Evolutionary conservation across 1,140 invertebrate species (phyloP).

Genomic region (Luehdorfia chinensis): DNA sequence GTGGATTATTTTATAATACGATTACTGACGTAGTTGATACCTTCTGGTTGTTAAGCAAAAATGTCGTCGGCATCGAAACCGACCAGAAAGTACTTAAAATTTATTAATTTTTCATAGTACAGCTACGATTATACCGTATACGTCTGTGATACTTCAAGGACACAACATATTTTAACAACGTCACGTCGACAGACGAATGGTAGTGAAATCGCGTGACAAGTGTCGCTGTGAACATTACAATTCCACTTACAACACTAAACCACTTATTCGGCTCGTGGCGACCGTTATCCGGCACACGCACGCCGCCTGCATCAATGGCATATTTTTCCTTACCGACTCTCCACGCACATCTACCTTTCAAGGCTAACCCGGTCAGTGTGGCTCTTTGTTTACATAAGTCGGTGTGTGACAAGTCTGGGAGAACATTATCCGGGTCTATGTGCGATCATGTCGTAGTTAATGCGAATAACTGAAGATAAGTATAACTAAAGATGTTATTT

Average conservation of each 20-base stretch:
- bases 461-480: too few species aligned
- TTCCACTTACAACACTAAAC: conserved; percentile 68
- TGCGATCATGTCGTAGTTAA: neutral
- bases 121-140: too few species aligned
- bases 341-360: conserved; percentile 70
- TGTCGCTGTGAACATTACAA: conserved; percentile 61
- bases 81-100: too few species aligned
- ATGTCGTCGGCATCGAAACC: too few species aligned
- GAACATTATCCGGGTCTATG: conserved; percentile 17
- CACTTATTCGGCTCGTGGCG: conserved; percentile 67
- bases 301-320: conserved; percentile 70
- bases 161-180: conserved; percentile 42
- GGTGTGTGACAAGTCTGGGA: conserved; percentile 35
- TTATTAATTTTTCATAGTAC: too few species aligned
- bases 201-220: conserved; percentile 59
- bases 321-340: conserved; percentile 73
- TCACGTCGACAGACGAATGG: conserved; percentile 42
- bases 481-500: too few species aligned
- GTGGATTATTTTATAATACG: too few species aligned
- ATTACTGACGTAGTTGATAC: too few species aligned
- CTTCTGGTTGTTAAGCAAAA: too few species aligned
- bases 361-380: conserved; percentile 71
- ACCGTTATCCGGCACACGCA: conserved; percentile 71
- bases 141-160: conserved; percentile 48
- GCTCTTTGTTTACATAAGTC: conserved; percentile 64